Evolutionary conservation across 2,113 vertebrate species (phyloP).

Genomic region (Aegithalos caudatus): DNA sequence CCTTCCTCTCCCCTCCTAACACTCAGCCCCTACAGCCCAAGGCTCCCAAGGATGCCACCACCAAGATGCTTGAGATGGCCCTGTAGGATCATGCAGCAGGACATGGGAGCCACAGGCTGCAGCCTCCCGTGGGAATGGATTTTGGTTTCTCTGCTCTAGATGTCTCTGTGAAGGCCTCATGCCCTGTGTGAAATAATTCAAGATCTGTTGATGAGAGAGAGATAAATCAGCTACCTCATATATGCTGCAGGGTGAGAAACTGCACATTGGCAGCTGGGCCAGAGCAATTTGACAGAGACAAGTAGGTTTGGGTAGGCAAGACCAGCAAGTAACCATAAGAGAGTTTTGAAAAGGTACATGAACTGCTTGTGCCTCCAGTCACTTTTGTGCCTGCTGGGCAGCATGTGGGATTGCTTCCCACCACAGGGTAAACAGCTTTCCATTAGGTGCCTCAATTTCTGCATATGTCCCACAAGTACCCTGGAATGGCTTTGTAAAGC

Average conservation of each 20-base stretch:
- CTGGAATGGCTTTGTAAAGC: neutral
- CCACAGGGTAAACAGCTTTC: neutral
- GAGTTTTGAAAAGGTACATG: neutral
- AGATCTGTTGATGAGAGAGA: neutral
- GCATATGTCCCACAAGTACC: neutral
- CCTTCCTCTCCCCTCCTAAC: neutral
- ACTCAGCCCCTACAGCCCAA: neutral
- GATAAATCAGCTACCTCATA: conserved; percentile 20
- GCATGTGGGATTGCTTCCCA: rapidly evolving
- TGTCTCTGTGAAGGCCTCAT: neutral
- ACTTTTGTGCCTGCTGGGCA: neutral
- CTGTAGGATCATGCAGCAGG: neutral
- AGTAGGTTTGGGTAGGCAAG: neutral
- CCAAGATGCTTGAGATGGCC: neutral
- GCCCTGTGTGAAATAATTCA: neutral
- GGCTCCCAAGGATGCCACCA: neutral
- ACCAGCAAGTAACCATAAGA: neutral
- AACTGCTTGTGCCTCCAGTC: neutral
- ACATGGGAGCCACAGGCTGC: neutral
- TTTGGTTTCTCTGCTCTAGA: neutral
- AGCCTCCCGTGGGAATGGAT: neutral
- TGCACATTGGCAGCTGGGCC: neutral
- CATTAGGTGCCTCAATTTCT: neutral
- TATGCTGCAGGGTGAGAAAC: conserved; percentile 12
- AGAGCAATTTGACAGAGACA: neutral